These are phyloP conservation scores for Epinephelus malabaricus DNA, from an alignment of 2,797 vertebrate genomes.

Conservation along the genomic window DNA sequence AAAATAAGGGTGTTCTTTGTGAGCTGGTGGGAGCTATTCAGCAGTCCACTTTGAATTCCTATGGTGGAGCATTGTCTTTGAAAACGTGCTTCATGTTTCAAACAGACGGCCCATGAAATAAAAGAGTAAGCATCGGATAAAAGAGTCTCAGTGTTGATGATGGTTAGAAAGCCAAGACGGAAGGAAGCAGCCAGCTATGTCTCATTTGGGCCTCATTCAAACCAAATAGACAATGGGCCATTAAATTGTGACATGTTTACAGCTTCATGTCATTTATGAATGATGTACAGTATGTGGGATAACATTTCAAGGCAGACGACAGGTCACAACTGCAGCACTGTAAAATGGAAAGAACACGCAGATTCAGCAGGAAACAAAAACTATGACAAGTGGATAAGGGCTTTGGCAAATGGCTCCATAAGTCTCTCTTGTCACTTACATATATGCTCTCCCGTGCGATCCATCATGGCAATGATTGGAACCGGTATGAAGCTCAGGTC, in stretches of 20 bases:
- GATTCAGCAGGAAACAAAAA: constrained; percentile 69
- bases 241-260: constrained; percentile 75
- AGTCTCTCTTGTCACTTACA: constrained; percentile 65
- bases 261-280: constrained; percentile 40
- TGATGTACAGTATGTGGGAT: constrained; percentile 38
- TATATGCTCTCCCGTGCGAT: constrained; percentile 45
- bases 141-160: constrained; percentile 67
- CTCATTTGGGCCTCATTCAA: constrained; percentile 70
- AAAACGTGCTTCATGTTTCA: constrained; percentile 76
- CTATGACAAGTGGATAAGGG: constrained; percentile 57
- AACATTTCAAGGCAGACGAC: constrained; percentile 49
- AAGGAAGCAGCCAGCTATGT: constrained; percentile 54
- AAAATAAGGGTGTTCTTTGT: constrained; percentile 74
- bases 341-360: constrained; percentile 31
- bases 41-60: constrained; percentile 73
- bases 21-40: constrained; percentile 56
- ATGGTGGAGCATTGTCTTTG: constrained; percentile 72
- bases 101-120: constrained; percentile 75
- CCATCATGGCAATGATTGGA: constrained; percentile 64
- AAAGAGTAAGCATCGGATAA: constrained; percentile 71
- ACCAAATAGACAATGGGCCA: constrained; percentile 70
- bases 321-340: constrained; percentile 23
- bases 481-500: constrained; percentile 36
- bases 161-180: constrained; percentile 55
- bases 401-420: constrained; percentile 62